phyloP scores from a whole-genome alignment of 2,113 vertebrate species.

The Hydrochoerus hydrochaeris region DNA sequence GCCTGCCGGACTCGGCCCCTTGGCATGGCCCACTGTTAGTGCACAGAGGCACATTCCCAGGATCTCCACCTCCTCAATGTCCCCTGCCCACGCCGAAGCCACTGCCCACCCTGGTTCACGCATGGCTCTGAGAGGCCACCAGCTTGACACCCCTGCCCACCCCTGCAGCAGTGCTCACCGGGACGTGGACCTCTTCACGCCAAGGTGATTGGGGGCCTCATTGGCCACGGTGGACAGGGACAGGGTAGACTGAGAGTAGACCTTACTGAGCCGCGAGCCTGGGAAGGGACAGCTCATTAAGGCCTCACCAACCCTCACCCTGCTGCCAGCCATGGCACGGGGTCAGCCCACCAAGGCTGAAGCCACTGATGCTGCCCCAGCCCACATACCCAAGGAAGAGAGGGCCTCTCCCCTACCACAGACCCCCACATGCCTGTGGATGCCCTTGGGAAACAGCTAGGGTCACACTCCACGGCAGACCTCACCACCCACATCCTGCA shows the following conservation, averaged over 20 bases:
- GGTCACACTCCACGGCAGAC: background rate
- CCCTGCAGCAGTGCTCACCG: constrained; percentile 59
- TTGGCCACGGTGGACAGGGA: constrained; percentile 93
- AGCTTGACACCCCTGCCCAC: fast-evolving
- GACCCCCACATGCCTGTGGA: background rate
- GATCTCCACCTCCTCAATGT: background rate
- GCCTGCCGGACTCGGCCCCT: background rate
- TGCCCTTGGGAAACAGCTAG: background rate
- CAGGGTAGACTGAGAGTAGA: constrained; percentile 94
- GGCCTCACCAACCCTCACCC: fast-evolving
- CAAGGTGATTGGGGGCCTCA: constrained; percentile 85
- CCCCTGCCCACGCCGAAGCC: background rate
- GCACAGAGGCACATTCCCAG: background rate
- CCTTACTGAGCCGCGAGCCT: constrained; percentile 93
- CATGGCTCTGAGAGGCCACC: background rate
- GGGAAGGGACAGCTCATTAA: background rate
- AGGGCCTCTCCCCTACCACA: too few relatives aligned
- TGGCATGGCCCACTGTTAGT: background rate
- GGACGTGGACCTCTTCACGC: constrained; percentile 86
- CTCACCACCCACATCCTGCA: background rate
- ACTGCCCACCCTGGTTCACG: fast-evolving
- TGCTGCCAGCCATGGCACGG: too few relatives aligned
- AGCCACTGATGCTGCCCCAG: background rate
- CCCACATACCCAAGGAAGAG: fast-evolving
- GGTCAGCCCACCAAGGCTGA: background rate